These are phyloP conservation scores for Phrixothrix hirtus DNA, from an alignment of 2,888 invertebrate species.

Conservation along the genomic window DNA sequence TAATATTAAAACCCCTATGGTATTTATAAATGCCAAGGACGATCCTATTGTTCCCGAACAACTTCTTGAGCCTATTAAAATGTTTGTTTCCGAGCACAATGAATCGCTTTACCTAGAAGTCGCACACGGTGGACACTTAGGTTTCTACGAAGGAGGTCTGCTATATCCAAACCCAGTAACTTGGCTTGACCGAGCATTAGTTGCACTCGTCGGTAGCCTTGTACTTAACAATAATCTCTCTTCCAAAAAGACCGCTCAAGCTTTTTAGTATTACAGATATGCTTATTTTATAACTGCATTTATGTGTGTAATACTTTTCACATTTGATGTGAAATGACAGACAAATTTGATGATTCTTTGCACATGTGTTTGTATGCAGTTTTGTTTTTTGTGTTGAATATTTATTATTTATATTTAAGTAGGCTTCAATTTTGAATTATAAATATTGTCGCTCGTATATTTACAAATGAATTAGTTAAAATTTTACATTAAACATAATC, in stretches of 20 bases:
- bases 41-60: conserved; percentile 89
- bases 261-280: conserved; percentile 21
- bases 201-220: conserved; percentile 76
- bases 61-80: conserved; percentile 71
- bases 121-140: conserved; percentile 92
- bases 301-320: conserved; percentile 21
- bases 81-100: conserved; percentile 69
- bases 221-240: conserved; percentile 59
- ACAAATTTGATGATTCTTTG: neutral
- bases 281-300: conserved; percentile 22
- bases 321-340: conserved; percentile 12
- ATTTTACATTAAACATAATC: too few species aligned
- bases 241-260: conserved; percentile 37
- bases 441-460: too few species aligned
- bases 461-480: too few species aligned
- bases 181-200: conserved; percentile 90
- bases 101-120: conserved; percentile 77
- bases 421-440: too few species aligned
- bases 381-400: too few species aligned
- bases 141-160: conserved; percentile 90
- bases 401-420: too few species aligned
- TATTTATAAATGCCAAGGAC: conserved; percentile 88
- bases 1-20: conserved; percentile 81
- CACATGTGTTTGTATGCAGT: conserved; percentile 1
- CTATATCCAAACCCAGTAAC: conserved; percentile 88